phyloP scores from a whole-genome alignment of 2,888 invertebrate species.

The Calameuta filiformis region DNA sequence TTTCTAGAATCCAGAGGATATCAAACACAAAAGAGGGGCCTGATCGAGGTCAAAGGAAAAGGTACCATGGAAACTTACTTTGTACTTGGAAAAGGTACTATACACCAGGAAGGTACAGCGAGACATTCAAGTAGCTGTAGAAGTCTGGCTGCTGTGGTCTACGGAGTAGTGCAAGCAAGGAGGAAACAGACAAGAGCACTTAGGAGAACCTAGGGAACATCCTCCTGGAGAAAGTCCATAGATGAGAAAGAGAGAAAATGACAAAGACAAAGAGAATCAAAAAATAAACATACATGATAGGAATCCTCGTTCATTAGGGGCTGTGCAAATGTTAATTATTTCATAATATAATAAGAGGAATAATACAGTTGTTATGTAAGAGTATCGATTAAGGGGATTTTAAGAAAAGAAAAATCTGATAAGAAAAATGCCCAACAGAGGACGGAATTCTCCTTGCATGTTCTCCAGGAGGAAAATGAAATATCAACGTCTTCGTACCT shows the following conservation, averaged over 20 bases:
- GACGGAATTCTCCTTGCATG: background rate
- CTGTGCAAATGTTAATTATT: background rate
- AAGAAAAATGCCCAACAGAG: background rate
- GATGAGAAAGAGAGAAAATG: background rate
- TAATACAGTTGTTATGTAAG: background rate
- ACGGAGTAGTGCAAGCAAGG: constrained; percentile 87
- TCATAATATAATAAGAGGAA: background rate
- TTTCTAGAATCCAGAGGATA: constrained; percentile 81
- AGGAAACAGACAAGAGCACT: constrained; percentile 72
- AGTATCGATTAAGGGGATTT: background rate
- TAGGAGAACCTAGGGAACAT: constrained; percentile 35
- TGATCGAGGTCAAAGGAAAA: constrained; percentile 93
- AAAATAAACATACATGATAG: background rate
- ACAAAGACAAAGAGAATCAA: background rate
- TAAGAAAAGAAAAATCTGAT: background rate
- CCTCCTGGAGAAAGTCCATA: background rate
- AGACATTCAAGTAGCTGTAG: constrained; percentile 79
- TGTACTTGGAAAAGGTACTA: constrained; percentile 76
- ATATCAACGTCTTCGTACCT: background rate
- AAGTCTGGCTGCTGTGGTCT: constrained; percentile 88
- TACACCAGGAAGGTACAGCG: constrained; percentile 70
- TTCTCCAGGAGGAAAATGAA: background rate
- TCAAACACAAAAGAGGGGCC: constrained; percentile 81
- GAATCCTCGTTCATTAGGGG: background rate
- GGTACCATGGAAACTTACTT: constrained; percentile 97